Evolutionary conservation across 1,140 invertebrate genomes (phyloP).

Genomic region (Potamilus streckersoni): DNA sequence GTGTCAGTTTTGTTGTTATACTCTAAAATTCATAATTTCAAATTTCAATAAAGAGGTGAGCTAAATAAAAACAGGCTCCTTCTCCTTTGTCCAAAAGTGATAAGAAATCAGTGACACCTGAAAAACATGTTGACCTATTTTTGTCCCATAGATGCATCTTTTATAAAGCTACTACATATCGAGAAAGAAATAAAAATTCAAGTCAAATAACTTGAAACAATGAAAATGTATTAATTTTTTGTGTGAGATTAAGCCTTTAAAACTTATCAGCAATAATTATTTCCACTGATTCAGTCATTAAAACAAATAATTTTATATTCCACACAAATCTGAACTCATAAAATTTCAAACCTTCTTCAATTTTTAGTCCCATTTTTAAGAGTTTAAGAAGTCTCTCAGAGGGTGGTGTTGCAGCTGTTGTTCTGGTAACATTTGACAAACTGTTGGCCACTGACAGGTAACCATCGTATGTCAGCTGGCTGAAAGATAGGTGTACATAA

Average conservation of each 20-base stretch:
- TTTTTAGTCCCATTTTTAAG: constrained; percentile 85
- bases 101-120: too few species aligned
- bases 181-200: not conserved
- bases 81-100: too few species aligned
- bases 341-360: constrained; percentile 77
- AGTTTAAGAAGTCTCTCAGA: constrained; percentile 91
- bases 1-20: too few species aligned
- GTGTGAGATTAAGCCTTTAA: not conserved
- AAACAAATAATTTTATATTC: not conserved
- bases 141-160: not conserved
- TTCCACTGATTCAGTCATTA: not conserved
- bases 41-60: too few species aligned
- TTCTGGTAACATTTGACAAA: constrained; percentile 83
- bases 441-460: constrained; percentile 89
- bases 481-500: constrained; percentile 65
- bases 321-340: not conserved
- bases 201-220: not conserved
- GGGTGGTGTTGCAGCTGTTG: constrained; percentile 92
- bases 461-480: constrained; percentile 83
- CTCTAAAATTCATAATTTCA: too few species aligned
- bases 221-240: not conserved
- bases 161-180: not conserved
- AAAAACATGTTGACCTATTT: too few species aligned
- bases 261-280: not conserved
- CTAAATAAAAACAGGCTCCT: too few species aligned